phyloP scores from a whole-genome alignment of 2,888 invertebrate species.

The Drosophila acutilabella region DNA sequence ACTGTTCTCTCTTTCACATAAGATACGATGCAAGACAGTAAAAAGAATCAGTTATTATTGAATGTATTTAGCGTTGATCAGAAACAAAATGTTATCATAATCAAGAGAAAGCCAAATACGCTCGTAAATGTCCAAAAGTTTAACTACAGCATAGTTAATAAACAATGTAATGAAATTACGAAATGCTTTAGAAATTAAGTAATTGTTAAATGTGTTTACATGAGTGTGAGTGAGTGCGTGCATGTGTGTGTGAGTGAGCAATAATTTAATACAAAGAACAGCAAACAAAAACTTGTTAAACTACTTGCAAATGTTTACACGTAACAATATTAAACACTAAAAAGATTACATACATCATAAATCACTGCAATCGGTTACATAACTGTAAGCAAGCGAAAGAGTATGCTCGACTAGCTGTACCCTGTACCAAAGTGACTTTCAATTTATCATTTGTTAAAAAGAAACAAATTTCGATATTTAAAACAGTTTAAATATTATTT shows the following conservation, averaged over 20 bases:
- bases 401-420: not conserved
- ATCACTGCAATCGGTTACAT: constrained; percentile 25
- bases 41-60: constrained; percentile 12
- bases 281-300: constrained; percentile 20
- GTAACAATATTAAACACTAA: not conserved
- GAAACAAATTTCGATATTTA: too few species aligned
- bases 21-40: not conserved
- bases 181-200: constrained; percentile 25
- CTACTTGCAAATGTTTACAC: constrained; percentile 1
- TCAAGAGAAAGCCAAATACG: constrained; percentile 51
- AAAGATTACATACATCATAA: constrained; percentile 1
- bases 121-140: constrained; percentile 67
- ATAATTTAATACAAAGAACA: constrained; percentile 23
- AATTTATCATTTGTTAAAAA: too few species aligned
- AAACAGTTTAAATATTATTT: too few species aligned
- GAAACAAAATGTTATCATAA: constrained; percentile 17
- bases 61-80: constrained; percentile 32
- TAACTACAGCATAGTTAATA: constrained; percentile 41
- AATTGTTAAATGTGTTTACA: constrained; percentile 51
- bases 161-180: constrained; percentile 49
- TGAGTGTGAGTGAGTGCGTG: constrained; percentile 5
- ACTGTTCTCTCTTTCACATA: not conserved
- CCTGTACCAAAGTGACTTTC: not conserved
- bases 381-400: not conserved
- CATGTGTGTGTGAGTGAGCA: constrained; percentile 28